phyloP scores from a whole-genome alignment of 2,888 invertebrate species.

The Hirtodrosophila cameraria region DNA sequence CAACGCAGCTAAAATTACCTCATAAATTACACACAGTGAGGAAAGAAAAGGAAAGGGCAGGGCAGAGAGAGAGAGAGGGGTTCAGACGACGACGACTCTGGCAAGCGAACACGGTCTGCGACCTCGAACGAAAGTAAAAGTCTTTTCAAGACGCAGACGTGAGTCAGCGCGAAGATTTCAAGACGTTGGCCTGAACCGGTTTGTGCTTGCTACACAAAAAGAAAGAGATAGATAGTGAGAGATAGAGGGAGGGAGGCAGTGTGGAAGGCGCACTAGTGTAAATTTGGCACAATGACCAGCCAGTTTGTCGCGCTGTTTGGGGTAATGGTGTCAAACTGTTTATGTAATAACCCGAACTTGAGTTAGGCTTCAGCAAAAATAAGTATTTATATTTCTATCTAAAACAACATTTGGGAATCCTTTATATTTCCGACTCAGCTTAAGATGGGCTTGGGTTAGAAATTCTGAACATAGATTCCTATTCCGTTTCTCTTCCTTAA shows the following conservation, averaged over 20 bases:
- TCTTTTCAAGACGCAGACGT: conserved; percentile 48
- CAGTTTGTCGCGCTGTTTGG: conserved; percentile 38
- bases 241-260: conserved; percentile 20
- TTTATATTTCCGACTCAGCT: no score
- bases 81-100: conserved; percentile 6
- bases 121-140: conserved; percentile 83
- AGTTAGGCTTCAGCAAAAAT: no score
- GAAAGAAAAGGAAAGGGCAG: conserved; percentile 7
- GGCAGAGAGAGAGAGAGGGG: conserved; percentile 2
- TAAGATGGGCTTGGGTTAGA: no score
- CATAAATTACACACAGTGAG: conserved; percentile 43
- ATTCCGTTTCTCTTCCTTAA: no score
- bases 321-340: conserved; percentile 71
- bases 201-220: conserved; percentile 50
- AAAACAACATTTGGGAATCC: no score
- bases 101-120: conserved; percentile 64
- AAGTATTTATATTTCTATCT: no score
- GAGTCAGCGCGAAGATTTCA: conserved; percentile 69
- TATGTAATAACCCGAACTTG: conserved; percentile 50
- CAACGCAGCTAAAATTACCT: conserved; percentile 65
- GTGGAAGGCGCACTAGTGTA: conserved; percentile 11
- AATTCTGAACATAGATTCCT: no score
- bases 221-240: conserved; percentile 15
- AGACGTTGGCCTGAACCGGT: conserved; percentile 57
- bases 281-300: conserved; percentile 82